Evolutionary conservation across 1,140 invertebrate species (phyloP).

Genomic region (Eriosoma lanigerum): DNA sequence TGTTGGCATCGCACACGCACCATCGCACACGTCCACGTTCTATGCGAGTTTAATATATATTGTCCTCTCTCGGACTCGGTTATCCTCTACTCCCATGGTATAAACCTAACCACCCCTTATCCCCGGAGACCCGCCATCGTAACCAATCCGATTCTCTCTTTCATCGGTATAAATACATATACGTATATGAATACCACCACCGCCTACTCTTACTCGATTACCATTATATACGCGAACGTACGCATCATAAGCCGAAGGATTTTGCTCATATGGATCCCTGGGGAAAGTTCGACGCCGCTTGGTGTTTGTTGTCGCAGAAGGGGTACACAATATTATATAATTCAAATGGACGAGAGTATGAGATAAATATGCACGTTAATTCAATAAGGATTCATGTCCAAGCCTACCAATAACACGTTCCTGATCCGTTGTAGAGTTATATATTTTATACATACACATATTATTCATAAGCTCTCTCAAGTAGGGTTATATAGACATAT

Average conservation of each 20-base stretch:
- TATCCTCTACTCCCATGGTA: too few species aligned
- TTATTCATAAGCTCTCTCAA: conserved; percentile 8
- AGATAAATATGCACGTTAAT: conserved; percentile 7
- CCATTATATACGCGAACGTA: background rate
- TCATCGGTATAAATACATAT: background rate
- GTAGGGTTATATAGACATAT: background rate
- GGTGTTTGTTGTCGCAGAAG: conserved; percentile 4
- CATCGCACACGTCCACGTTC: background rate
- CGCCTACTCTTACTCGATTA: conserved; percentile 3
- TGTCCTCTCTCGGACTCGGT: conserved; percentile 30
- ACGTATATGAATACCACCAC: background rate
- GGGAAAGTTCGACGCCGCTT: conserved; percentile 34
- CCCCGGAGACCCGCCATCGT: background rate
- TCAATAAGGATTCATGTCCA: conserved; percentile 19
- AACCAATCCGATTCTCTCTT: background rate
- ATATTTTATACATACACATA: too few species aligned
- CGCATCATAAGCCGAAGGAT: background rate
- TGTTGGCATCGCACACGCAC: conserved; percentile 29
- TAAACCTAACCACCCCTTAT: background rate
- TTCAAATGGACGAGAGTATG: background rate
- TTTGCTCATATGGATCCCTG: background rate
- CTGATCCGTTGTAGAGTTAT: background rate
- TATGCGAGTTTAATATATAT: background rate
- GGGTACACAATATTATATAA: background rate
- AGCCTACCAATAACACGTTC: background rate